Evolutionary conservation across 2,113 vertebrate species (phyloP), one percentile per base, ranked within the genome.

Genomic region (Ranitomeya imitator): DNA sequence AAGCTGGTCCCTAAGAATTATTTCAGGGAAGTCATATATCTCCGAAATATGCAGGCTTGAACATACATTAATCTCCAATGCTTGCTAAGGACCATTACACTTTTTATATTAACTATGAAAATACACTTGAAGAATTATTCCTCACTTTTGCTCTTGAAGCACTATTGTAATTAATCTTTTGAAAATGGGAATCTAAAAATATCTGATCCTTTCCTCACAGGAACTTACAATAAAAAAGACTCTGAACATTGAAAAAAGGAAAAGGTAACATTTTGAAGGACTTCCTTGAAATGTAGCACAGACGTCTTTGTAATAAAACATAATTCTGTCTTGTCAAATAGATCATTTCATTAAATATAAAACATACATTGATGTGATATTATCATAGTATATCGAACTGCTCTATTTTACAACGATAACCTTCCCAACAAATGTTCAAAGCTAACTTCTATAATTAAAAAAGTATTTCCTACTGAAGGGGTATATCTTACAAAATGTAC

Each of bases 181-280:
- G 79, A 57, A 83, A 88, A 88, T 77, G 87, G 80, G 59, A 83
- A 83, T 63, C 87, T 88, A 88, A 88, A 88, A 88, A 88, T 83
- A 88, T 83, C 71, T 57, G 69, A 55, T 77, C 45, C 71, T 52
- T 83, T 88, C 71, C 15, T 52, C 45, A 26, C 37, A 83, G 18
- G 23, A 52, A 78, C 55, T 52, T 83, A 69, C 21, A 71, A 84
- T n/a, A 55, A 88, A 80, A 45, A 54, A 55, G 57, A 31, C 15
- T 15, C 15, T 59, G 59, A 61, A 63, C 37, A 54, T 63, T 69
- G 57, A 83, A 74, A 82, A 21, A 78, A 52, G 11, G 19, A 51
- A 61, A 79, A 69, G 69, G 45, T 86, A 67, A 79, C 51, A 77
- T 78, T 76, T 51, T 45, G 15, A 77, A 60, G 31, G 11, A 60